A percentile compares a stretch with the other conserved stretches of the same genome.
These are phyloP conservation scores for Zootoca vivipara DNA, from an alignment of 2,113 vertebrate genomes.

Conservation along the genomic window DNA sequence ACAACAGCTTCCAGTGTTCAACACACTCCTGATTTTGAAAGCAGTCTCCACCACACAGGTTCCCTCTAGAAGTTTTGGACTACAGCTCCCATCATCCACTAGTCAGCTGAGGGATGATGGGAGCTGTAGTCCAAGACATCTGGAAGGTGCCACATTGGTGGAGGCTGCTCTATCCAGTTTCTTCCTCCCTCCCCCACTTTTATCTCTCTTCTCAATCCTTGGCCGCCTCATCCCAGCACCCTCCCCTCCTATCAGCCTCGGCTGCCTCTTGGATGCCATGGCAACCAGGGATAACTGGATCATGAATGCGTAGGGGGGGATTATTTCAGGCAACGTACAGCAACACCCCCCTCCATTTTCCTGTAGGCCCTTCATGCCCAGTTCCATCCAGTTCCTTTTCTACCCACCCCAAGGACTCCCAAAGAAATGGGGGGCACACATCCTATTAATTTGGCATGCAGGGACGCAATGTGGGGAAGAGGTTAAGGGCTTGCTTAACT, in stretches of 20 bases:
- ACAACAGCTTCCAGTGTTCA: neutral
- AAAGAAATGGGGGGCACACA: neutral
- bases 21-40: neutral
- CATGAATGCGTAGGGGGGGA: neutral
- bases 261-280: neutral
- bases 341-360: neutral
- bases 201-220: no score
- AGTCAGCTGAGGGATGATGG: no score
- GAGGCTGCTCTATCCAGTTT: neutral
- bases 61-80: neutral
- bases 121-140: neutral
- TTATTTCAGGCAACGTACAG: neutral
- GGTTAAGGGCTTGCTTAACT: neutral
- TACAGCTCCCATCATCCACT: no score
- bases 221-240: neutral
- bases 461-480: no score
- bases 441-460: neutral
- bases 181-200: no score
- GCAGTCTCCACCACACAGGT: neutral
- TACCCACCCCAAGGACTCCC: neutral
- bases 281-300: constrained; percentile 2
- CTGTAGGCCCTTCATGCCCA: neutral
- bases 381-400: neutral
- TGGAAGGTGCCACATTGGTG: no score
- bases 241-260: neutral